A percentile compares a stretch with the other conserved stretches of the same genome.
Conservation (phyloP, 1,140 invertebrate genomes). For the Drosophila auraria region DNA sequence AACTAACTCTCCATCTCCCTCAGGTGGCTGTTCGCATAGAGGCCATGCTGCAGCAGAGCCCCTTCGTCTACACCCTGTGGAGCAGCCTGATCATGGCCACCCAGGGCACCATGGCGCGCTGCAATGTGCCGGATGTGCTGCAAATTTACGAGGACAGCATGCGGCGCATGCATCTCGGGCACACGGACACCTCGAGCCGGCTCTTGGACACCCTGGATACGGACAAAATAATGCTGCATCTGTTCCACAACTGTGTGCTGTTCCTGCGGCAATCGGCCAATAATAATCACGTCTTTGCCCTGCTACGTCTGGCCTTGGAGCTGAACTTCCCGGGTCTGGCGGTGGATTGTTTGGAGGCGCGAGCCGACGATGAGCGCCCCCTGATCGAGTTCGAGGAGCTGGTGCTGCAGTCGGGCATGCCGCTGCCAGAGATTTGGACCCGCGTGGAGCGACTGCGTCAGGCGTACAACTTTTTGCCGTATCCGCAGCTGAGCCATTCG, state of each 20-base stretch:
- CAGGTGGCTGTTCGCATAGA: constrained; percentile 85
- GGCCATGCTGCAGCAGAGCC: constrained; percentile 84
- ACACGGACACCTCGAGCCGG: constrained; percentile 4
- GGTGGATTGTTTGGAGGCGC: constrained; percentile 84
- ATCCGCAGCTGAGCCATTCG: constrained; percentile 51
- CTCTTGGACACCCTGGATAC: constrained; percentile 38
- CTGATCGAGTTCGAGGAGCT: constrained; percentile 88
- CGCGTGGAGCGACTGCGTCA: constrained; percentile 88
- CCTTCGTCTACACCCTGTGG: constrained; percentile 87
- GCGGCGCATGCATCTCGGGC: constrained; percentile 85
- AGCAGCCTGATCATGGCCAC: constrained; percentile 87
- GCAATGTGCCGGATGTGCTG: constrained; percentile 87
- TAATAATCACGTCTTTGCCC: constrained; percentile 88
- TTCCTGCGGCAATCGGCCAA: constrained; percentile 89
- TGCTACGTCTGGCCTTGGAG: constrained; percentile 87
- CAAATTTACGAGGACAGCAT: constrained; percentile 87
- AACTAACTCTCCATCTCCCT: constrained; percentile 86
- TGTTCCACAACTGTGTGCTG: constrained; percentile 87
- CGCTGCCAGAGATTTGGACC: constrained; percentile 89
- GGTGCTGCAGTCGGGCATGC: constrained; percentile 88
- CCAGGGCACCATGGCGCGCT: constrained; percentile 88
- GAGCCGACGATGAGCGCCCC: constrained; percentile 86
- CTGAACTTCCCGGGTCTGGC: constrained; percentile 86
- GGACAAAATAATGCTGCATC: constrained; percentile 85
- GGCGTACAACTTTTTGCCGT: constrained; percentile 87